These are phyloP conservation scores for Tupaia tana DNA, from an alignment of 2,113 vertebrate genomes.

Conservation along the genomic window DNA sequence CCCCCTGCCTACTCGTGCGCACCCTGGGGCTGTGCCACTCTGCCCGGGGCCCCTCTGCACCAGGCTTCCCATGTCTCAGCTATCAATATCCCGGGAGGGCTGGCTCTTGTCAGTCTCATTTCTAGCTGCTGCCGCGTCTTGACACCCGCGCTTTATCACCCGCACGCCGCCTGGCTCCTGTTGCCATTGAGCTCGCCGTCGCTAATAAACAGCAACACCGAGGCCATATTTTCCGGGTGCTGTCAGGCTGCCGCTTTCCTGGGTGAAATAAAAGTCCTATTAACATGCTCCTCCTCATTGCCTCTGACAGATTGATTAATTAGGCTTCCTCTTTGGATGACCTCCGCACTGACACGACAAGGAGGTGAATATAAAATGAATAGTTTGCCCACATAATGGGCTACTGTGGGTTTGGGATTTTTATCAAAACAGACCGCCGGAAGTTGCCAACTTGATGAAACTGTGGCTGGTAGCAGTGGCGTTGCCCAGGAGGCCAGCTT, in stretches of 20 bases:
- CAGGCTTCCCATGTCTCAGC: constrained; percentile 9
- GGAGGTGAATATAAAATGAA: constrained; percentile 94
- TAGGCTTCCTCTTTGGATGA: constrained; percentile 92
- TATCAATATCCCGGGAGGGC: constrained; percentile 58
- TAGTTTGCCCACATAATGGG: constrained; percentile 88
- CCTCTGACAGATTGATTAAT: constrained; percentile 98
- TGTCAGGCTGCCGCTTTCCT: constrained; percentile 91
- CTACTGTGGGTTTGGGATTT: constrained; percentile 85
- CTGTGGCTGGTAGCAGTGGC: background rate
- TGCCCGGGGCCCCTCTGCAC: background rate
- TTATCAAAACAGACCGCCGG: constrained; percentile 80
- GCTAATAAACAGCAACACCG: constrained; percentile 90
- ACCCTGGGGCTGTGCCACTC: background rate
- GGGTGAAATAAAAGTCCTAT: constrained; percentile 97
- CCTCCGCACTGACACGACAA: constrained; percentile 92
- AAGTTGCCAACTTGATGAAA: constrained; percentile 83
- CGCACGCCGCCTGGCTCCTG: constrained; percentile 89
- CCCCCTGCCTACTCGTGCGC: fast-evolving
- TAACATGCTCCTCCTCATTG: constrained; percentile 97
- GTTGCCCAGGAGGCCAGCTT: constrained; percentile 39
- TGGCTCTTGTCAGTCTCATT: constrained; percentile 84
- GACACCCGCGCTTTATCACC: constrained; percentile 91
- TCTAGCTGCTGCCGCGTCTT: constrained; percentile 84
- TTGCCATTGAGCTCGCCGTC: constrained; percentile 88
- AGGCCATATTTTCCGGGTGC: constrained; percentile 88